phyloP scores from a whole-genome alignment of 2,113 vertebrate species.

The Gobio gobio region DNA sequence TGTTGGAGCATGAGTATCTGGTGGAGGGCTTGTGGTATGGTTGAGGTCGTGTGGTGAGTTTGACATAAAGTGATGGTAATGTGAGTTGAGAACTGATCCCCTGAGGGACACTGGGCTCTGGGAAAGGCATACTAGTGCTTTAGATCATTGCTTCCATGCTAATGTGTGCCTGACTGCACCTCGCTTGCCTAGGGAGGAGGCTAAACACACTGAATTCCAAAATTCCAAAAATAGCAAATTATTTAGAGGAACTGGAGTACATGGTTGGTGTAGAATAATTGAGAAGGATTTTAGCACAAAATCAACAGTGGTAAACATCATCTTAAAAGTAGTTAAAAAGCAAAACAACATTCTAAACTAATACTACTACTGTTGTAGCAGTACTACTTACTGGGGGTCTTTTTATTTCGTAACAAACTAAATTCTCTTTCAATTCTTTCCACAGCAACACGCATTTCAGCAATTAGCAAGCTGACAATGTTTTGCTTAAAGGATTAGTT shows the following conservation, averaged over 20 bases:
- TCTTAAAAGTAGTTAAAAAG: neutral
- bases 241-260: neutral
- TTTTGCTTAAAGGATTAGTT: neutral
- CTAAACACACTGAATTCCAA: constrained; percentile 14
- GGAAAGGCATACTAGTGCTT: constrained; percentile 31
- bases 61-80: constrained; percentile 34
- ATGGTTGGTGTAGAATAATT: neutral
- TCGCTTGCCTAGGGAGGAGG: neutral
- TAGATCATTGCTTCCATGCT: constrained; percentile 41
- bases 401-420: neutral
- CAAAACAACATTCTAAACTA: neutral
- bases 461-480: neutral
- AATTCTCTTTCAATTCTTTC: constrained; percentile 8
- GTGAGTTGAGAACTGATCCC: constrained; percentile 30
- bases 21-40: neutral
- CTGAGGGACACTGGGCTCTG: constrained; percentile 10
- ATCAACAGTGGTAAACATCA: neutral
- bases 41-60: neutral
- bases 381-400: neutral
- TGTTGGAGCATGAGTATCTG: neutral
- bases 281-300: constrained; percentile 13
- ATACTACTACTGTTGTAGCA: neutral
- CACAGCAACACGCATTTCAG: constrained; percentile 20
- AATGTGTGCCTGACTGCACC: constrained; percentile 32
- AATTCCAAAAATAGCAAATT: neutral